These are phyloP conservation scores for Drosophila yooni DNA, from an alignment of 2,888 invertebrate species.

Conservation along the genomic window DNA sequence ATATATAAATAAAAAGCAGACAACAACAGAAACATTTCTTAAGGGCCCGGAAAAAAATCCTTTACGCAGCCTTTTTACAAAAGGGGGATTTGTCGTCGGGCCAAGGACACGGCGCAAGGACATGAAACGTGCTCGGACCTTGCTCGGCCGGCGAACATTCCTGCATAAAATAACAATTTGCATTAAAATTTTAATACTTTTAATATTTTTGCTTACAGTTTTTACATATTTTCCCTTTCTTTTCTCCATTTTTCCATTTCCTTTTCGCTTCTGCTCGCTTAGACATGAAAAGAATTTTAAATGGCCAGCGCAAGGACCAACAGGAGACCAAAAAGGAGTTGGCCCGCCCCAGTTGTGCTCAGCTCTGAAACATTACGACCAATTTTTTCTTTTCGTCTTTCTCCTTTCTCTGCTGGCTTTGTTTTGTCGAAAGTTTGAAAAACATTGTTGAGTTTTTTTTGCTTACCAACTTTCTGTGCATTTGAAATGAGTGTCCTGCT, in stretches of 20 bases:
- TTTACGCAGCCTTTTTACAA: conserved; percentile 72
- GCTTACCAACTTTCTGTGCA: conserved; percentile 57
- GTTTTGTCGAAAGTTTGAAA: conserved; percentile 65
- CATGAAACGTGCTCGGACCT: conserved; percentile 41
- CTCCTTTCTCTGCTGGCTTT: conserved; percentile 35
- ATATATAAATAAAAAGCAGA: conserved; percentile 39
- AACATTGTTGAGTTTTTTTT: conserved; percentile 38
- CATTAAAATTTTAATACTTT: conserved; percentile 78
- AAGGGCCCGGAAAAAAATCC: conserved; percentile 62
- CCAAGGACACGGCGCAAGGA: conserved; percentile 30
- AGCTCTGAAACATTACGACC: conserved; percentile 30
- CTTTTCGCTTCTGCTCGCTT: conserved; percentile 63
- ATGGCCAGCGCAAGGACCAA: conserved; percentile 48
- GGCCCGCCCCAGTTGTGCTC: conserved; percentile 36
- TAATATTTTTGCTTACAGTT: conserved; percentile 70
- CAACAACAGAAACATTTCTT: conserved; percentile 62
- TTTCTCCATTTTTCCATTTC: conserved; percentile 24
- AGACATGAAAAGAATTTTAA: conserved; percentile 80
- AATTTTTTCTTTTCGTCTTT: conserved; percentile 23
- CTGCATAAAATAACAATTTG: conserved; percentile 81
- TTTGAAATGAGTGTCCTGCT: conserved; percentile 58
- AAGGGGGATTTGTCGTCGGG: conserved; percentile 64
- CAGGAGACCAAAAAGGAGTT: conserved; percentile 42
- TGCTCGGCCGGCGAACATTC: conserved; percentile 57
- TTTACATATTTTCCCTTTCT: conserved; percentile 41